Conservation (phyloP, 2,888 invertebrate genomes). For the Sminthurinus aureus region DNA sequence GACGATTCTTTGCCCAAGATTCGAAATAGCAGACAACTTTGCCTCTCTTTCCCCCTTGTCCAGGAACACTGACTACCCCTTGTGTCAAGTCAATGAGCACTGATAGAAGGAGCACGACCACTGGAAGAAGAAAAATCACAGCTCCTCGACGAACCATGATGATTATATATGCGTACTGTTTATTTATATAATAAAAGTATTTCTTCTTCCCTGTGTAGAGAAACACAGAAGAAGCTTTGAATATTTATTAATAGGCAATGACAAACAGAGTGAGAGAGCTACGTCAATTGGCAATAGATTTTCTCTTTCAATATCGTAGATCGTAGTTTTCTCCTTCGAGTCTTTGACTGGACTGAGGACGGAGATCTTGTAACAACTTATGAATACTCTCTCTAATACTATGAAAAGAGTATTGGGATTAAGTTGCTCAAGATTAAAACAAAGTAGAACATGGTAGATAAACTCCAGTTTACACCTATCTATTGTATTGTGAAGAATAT, state of each 20-base stretch:
- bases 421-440: background rate
- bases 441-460: conserved; percentile 13
- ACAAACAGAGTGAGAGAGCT: too few species aligned
- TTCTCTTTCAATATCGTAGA: background rate
- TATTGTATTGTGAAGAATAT: too few species aligned
- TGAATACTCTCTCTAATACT: background rate
- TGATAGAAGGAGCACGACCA: background rate
- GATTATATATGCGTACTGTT: too few species aligned
- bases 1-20: conserved; percentile 87
- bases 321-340: conserved; percentile 27
- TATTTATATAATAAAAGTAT: too few species aligned
- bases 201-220: too few species aligned
- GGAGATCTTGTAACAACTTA: conserved; percentile 5
- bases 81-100: background rate
- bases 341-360: conserved; percentile 29
- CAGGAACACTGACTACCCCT: conserved; percentile 36
- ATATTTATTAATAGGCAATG: too few species aligned
- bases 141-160: too few species aligned
- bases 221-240: too few species aligned
- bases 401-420: background rate
- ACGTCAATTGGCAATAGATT: too few species aligned
- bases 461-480: too few species aligned
- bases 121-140: conserved; percentile 6
- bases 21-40: conserved; percentile 70
- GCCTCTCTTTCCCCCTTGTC: conserved; percentile 52